Conservation (phyloP, 2,797 vertebrate genomes). For the Cynodonichthys magdalenae region DNA sequence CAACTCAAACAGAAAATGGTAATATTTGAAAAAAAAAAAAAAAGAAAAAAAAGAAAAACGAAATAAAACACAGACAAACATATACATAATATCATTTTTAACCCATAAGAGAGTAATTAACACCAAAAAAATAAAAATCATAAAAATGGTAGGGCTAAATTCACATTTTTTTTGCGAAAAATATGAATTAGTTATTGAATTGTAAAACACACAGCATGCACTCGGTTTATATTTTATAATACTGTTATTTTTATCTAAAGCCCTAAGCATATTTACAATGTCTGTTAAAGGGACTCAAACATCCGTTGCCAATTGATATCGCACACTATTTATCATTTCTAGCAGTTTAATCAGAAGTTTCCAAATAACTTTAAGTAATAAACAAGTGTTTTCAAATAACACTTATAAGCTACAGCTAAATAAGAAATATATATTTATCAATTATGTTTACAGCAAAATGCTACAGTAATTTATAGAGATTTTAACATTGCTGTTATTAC, state of each 20-base stretch:
- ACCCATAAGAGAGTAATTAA: not conserved
- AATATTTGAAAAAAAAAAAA: conserved; percentile 12
- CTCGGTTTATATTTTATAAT: conserved; percentile 87
- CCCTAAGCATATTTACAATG: conserved; percentile 90
- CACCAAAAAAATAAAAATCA: conserved; percentile 27
- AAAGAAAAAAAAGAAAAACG: conserved; percentile 30
- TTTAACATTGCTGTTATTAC: conserved; percentile 90
- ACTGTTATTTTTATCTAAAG: conserved; percentile 83
- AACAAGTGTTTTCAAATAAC: conserved; percentile 69
- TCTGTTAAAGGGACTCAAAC: conserved; percentile 99
- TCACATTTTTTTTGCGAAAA: conserved; percentile 72
- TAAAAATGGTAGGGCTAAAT: conserved; percentile 72
- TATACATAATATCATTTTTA: not conserved
- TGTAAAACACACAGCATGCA: conserved; percentile 93
- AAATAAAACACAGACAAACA: not conserved
- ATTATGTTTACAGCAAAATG: conserved; percentile 89
- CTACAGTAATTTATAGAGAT: conserved; percentile 90
- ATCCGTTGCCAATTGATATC: conserved; percentile 93
- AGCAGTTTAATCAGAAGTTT: conserved; percentile 88
- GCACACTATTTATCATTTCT: conserved; percentile 93
- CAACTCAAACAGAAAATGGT: conserved; percentile 32
- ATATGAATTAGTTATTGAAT: conserved; percentile 81
- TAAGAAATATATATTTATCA: conserved; percentile 89
- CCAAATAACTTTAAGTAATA: conserved; percentile 85
- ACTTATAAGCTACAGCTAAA: conserved; percentile 66